Conservation (phyloP, 2,113 vertebrate species). For the Craseonycteris thonglongyai region DNA sequence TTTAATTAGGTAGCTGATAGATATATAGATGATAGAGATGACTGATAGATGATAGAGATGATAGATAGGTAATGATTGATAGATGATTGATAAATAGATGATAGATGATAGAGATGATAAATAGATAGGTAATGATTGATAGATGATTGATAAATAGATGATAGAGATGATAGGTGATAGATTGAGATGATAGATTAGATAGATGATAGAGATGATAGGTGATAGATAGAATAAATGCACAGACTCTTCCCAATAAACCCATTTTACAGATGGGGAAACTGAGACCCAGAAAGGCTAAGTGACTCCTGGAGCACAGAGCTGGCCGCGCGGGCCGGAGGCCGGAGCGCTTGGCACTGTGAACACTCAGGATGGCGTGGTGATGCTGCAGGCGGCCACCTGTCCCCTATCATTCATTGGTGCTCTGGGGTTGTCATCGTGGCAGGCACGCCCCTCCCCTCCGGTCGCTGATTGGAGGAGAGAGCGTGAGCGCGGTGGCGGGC, state of each 20-base stretch:
- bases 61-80: background rate
- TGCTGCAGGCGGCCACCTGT: background rate
- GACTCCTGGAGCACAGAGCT: no score
- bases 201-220: background rate
- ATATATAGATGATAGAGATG: no score
- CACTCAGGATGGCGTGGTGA: background rate
- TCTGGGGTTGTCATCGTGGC: background rate
- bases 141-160: no score
- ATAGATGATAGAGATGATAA: background rate
- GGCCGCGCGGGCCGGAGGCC: no score
- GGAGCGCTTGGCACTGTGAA: background rate
- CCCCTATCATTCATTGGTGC: background rate
- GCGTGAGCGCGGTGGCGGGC: background rate
- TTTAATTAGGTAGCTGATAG: no score
- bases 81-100: no score
- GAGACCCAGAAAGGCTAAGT: background rate
- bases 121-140: background rate
- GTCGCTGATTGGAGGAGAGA: background rate
- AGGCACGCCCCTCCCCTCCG: no score
- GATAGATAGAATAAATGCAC: background rate
- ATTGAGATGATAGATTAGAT: background rate
- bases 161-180: background rate
- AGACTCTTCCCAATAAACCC: background rate
- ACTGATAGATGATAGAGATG: background rate
- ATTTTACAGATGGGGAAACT: background rate